Base-by-base conservation (phyloP, 2,888 invertebrate species). In the Hipparchia semele region DNA sequence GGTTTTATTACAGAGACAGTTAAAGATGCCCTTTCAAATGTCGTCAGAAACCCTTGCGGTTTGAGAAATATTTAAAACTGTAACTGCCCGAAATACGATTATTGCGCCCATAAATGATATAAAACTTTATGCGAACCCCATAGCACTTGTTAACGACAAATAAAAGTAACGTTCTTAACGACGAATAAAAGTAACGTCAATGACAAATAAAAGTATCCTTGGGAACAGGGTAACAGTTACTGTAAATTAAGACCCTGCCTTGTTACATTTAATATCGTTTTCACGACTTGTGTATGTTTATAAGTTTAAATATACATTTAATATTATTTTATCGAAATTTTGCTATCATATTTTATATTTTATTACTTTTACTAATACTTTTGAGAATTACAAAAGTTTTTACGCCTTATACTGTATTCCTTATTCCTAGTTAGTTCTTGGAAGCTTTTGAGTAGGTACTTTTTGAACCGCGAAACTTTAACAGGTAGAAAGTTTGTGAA, bases 51-150 rank as follows among this genome's bases (percentile, higher is more conserved):
- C 23, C 23, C 23, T 67, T 58, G 66, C 65, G 39, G 68, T 69
- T 74, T 62, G 39, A 61, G 33, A 70, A 69, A 68, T 62, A 66
- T 72, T 64, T 73, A 33, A 60, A 60, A 60, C 33, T 9, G 8
- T 33, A 60, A 58, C 51, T 53, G 23, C 59, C 7, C 70, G 56
- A 68, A 58, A 51, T 72, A 74, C 70, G 69, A 76, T 76, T 77
- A 76, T 76, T 73, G 68, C 72, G 56, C 45, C 70, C 58, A 73
- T 75, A 76, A 77, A 74, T 70, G 73, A 70, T 73, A 68, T 75
- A 74, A 73, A 73, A 73, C 71, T 71, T 74, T 65, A 72, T 69
- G 72, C 49, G 64, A 23, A 61, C 53, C 9, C 66, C 64, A 68
- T 68, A 64, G 58, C 58, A 64, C 58, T 61, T 68, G 68, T 68